phyloP scores from a whole-genome alignment of 1,140 invertebrate species.

The Leguminivora glycinivorella region DNA sequence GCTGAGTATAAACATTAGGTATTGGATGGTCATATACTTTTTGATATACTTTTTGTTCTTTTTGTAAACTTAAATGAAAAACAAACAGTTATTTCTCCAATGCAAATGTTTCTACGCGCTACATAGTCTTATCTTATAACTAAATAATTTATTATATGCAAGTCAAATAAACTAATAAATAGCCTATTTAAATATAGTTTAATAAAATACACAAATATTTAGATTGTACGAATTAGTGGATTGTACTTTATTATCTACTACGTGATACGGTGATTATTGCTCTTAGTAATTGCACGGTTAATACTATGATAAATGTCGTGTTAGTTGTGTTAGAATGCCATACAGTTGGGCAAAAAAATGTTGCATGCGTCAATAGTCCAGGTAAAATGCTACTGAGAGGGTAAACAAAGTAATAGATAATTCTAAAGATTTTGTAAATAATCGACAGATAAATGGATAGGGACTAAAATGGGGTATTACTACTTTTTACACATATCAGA shows the following conservation, averaged over 20 bases:
- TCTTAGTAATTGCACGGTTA: background rate
- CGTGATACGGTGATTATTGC: background rate
- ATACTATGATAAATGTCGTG: background rate
- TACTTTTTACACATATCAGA: no score
- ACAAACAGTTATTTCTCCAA: no score
- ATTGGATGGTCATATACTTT: no score
- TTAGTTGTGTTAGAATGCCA: background rate
- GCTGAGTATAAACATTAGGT: no score
- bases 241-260: background rate
- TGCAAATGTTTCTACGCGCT: background rate
- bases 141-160: background rate
- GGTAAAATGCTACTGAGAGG: background rate
- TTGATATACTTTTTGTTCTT: no score
- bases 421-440: background rate
- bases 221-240: background rate
- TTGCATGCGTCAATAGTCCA: background rate
- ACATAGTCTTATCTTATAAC: no score
- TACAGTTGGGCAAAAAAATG: background rate
- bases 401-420: background rate
- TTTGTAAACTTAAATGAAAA: no score
- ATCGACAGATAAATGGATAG: background rate
- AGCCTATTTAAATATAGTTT: background rate
- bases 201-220: background rate
- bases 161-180: background rate
- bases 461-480: background rate